phyloP scores from a whole-genome alignment of 2,888 invertebrate species.

The Hypomecis punctinalis region DNA sequence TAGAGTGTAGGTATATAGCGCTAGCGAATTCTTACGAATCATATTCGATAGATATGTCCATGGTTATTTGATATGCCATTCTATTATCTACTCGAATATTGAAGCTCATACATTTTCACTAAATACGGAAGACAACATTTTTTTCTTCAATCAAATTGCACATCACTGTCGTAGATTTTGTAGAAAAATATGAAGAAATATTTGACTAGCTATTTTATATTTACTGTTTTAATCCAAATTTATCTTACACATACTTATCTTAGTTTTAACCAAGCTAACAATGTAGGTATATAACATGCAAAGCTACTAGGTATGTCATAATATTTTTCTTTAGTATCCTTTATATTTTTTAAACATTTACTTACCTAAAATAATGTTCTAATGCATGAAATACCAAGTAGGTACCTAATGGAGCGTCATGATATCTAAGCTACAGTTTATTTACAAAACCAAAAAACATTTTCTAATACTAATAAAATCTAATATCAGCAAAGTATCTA shows the following conservation, averaged over 20 bases:
- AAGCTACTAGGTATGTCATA: conserved; percentile 43
- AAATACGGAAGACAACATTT: conserved; percentile 41
- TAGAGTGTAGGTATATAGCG: background rate
- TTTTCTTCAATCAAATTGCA: conserved; percentile 54
- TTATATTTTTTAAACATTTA: conserved; percentile 11
- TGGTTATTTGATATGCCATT: conserved; percentile 36
- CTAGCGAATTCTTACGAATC: conserved; percentile 10
- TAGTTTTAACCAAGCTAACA: conserved; percentile 51
- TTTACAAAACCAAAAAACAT: conserved; percentile 28
- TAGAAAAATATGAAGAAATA: conserved; percentile 78
- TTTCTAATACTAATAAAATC: conserved; percentile 7
- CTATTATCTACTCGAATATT: conserved; percentile 10
- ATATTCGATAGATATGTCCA: conserved; percentile 38
- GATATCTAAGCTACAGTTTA: conserved; percentile 27
- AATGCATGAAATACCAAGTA: conserved; percentile 11
- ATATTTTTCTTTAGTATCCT: conserved; percentile 12
- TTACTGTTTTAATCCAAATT: conserved; percentile 49
- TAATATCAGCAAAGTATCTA: background rate
- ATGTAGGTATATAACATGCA: conserved; percentile 46
- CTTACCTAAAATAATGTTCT: conserved; percentile 7
- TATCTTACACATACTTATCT: conserved; percentile 54
- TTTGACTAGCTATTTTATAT: conserved; percentile 66
- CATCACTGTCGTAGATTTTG: conserved; percentile 61
- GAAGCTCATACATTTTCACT: conserved; percentile 19
- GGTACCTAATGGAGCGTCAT: conserved; percentile 18